Base-by-base conservation (phyloP, 2,797 vertebrate genomes). In the Onychomys arenicola region DNA sequence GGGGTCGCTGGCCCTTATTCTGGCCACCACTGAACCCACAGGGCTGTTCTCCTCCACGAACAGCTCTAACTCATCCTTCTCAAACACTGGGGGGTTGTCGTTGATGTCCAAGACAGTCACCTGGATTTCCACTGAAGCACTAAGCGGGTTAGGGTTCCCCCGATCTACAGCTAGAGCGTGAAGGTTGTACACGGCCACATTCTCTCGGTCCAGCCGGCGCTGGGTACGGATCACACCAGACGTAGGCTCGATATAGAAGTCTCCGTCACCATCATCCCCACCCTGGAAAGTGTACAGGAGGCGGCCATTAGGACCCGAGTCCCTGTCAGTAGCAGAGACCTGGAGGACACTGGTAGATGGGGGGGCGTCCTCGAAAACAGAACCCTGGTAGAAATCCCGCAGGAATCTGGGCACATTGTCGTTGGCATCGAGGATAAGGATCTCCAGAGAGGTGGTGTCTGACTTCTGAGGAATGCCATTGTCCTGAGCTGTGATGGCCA, bases 401-500 rank as follows among this genome's bases (percentile, higher is more conserved):
- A 99, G 97, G 97, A 99, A 99, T 93, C 98, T 99, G 0, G 99
- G 99, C 0, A 97, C 94, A 0, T 99, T 99, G 97, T 99, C 99
- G 0, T 99, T 99, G 87, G 99, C 99, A 4, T 99, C 99, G 0
- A 99, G 97, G 91, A 99, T 98, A 23, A 99, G 99, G 43, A 99
- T 99, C 98, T 99, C 99, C 32, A 99, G 99, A 0, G 99, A 99
- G 0, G 99, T 99, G 73, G 99, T 99, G 93, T 99, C 99, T 0
- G 99, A 99, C 97, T 99, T 99, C 98, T 99, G 99, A 0, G 99
- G 99, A 97, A 99, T 99, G 76, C 99, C 99, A 0, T 99, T 99
- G 98, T 99, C 99, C 3, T 98, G 99, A 37, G 99, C 99, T 0
- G 99, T 99, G 96, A 99, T 99, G 92, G 99, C 99, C 98, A 99